phyloP scores from a whole-genome alignment of 2,113 vertebrate species.

The Cynopterus brachyotis region DNA sequence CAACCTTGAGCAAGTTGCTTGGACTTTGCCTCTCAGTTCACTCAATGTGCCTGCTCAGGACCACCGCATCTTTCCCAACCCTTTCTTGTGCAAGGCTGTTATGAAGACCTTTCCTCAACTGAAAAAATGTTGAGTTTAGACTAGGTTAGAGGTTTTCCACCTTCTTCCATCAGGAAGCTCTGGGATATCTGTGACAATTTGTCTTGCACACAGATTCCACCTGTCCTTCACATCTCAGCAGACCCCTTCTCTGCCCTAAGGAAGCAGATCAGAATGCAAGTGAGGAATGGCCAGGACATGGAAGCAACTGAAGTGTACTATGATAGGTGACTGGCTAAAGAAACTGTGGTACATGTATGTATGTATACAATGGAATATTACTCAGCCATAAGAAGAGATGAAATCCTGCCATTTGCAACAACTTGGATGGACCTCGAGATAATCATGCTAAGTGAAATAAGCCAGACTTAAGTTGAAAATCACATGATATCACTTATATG shows the following conservation, averaged over 20 bases:
- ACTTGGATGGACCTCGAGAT: too few species aligned
- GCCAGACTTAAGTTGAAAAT: too few species aligned
- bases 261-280: background rate
- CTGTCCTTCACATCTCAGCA: background rate
- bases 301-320: too few species aligned
- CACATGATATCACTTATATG: too few species aligned
- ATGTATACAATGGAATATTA: too few species aligned
- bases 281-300: background rate
- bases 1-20: background rate
- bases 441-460: too few species aligned
- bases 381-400: too few species aligned
- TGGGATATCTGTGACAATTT: background rate
- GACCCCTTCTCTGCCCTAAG: background rate
- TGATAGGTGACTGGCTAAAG: too few species aligned
- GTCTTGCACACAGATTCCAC: background rate
- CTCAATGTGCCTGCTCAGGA: background rate
- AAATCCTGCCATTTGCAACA: too few species aligned
- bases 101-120: background rate
- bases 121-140: background rate
- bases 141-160: background rate
- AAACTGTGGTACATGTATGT: too few species aligned
- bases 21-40: background rate
- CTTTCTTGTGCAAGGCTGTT: background rate
- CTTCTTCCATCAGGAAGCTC: background rate
- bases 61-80: background rate